Evolutionary conservation across 2,888 invertebrate genomes (phyloP).

Genomic region (Spilarctia lutea): DNA sequence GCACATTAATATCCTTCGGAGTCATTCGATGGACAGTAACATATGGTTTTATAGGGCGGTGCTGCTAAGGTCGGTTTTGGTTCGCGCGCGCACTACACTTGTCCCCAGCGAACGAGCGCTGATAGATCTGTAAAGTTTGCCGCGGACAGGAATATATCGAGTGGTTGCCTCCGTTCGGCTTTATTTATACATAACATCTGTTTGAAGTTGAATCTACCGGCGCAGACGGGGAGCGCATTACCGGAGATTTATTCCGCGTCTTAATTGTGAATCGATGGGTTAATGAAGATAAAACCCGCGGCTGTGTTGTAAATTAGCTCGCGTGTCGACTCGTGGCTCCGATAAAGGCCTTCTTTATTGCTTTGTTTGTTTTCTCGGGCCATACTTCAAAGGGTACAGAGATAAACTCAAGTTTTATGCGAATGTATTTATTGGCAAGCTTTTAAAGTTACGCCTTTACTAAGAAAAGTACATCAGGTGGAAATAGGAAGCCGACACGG

Average conservation of each 20-base stretch:
- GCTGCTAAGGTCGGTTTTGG: slow-evolving; percentile 69
- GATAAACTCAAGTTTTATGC: slow-evolving; percentile 84
- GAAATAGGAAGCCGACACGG: slow-evolving; percentile 60
- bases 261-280: slow-evolving; percentile 87
- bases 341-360: slow-evolving; percentile 86
- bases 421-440: slow-evolving; percentile 77
- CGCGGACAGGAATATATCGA: slow-evolving; percentile 86
- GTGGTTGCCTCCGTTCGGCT: slow-evolving; percentile 86
- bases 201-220: slow-evolving; percentile 86
- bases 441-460: slow-evolving; percentile 60
- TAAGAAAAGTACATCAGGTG: slow-evolving; percentile 60
- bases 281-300: slow-evolving; percentile 87
- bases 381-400: slow-evolving; percentile 84
- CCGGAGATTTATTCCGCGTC: slow-evolving; percentile 86
- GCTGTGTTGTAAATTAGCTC: slow-evolving; percentile 87
- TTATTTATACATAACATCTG: slow-evolving; percentile 87
- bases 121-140: slow-evolving; percentile 86
- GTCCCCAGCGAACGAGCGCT: slow-evolving; percentile 69
- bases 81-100: slow-evolving; percentile 59
- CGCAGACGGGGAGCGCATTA: slow-evolving; percentile 85
- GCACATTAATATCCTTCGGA: slow-evolving; percentile 39
- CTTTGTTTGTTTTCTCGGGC: slow-evolving; percentile 85
- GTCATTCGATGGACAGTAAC: slow-evolving; percentile 39
- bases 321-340: slow-evolving; percentile 86
- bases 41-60: slow-evolving; percentile 34